phyloP scores from a whole-genome alignment of 2,888 invertebrate species.

The Drosophila longiperda region DNA sequence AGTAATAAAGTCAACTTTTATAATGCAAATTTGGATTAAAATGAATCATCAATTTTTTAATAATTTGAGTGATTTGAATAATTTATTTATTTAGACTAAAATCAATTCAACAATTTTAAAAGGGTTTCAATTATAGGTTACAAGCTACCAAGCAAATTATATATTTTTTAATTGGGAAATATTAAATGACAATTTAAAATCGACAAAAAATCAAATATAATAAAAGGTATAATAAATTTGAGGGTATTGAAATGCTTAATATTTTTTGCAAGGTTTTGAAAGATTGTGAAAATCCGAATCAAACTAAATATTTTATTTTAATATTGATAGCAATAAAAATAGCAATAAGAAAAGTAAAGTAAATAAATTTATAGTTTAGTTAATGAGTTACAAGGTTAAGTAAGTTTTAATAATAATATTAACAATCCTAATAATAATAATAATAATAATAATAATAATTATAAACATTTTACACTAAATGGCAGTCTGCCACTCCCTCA shows the following conservation, averaged over 20 bases:
- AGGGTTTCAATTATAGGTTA: too few relatives aligned
- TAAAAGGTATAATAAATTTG: neutral
- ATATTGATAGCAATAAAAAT: too few relatives aligned
- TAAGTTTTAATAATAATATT: too few relatives aligned
- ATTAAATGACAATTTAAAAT: neutral
- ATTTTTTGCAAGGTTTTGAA: neutral
- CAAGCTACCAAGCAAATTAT: neutral
- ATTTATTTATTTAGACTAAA: neutral
- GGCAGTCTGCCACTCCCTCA: too few relatives aligned
- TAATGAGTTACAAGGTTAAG: too few relatives aligned
- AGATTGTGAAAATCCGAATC: neutral
- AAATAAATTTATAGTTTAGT: neutral
- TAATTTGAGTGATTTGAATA: neutral
- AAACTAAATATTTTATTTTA: neutral
- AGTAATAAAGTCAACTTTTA: neutral
- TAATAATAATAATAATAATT: too few relatives aligned
- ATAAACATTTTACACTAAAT: too few relatives aligned
- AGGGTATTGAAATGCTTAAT: neutral
- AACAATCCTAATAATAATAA: too few relatives aligned
- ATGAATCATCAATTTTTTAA: neutral
- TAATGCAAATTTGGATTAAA: neutral
- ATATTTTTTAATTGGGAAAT: neutral
- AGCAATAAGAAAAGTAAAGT: too few relatives aligned
- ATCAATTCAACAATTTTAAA: accelerated
- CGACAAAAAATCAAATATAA: neutral